These are phyloP conservation scores for Neria commutata DNA, from an alignment of 2,888 invertebrate species.

Conservation along the genomic window DNA sequence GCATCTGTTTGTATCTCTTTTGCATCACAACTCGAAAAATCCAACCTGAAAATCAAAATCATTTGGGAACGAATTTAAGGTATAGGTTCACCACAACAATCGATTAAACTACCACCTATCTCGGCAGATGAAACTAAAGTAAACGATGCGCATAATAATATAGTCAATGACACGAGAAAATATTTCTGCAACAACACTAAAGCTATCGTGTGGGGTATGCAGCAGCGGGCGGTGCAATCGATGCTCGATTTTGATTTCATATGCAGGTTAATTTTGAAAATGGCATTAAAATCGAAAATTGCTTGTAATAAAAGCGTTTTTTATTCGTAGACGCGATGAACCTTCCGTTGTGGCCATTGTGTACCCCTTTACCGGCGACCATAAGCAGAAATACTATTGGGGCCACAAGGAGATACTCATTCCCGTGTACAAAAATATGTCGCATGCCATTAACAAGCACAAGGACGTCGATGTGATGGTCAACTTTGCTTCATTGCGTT, in stretches of 20 bases:
- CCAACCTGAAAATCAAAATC: constrained; percentile 36
- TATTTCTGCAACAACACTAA: constrained; percentile 85
- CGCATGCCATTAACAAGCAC: constrained; percentile 93
- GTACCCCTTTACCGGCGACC: constrained; percentile 98
- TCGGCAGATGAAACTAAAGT: constrained; percentile 57
- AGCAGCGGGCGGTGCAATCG: constrained; percentile 89
- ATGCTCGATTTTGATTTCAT: constrained; percentile 63
- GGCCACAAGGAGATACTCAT: constrained; percentile 97
- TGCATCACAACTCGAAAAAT: constrained; percentile 29
- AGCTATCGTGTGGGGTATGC: constrained; percentile 99
- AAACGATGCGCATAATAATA: constrained; percentile 44
- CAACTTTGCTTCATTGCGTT: constrained; percentile 96
- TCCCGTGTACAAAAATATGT: constrained; percentile 96
- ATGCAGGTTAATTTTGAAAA: constrained; percentile 55
- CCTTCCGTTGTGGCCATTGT: constrained; percentile 96
- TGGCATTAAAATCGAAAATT: neutral
- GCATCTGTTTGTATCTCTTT: constrained; percentile 17
- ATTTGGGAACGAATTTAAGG: constrained; percentile 42
- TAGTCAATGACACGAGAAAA: constrained; percentile 59
- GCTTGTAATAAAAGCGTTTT: neutral
- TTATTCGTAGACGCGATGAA: constrained; percentile 80
- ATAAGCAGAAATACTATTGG: constrained; percentile 99
- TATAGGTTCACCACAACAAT: constrained; percentile 58
- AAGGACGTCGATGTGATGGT: constrained; percentile 94
- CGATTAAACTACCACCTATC: constrained; percentile 63